Evolutionary conservation across 1,140 invertebrate species (phyloP), one percentile per base, ranked within the genome.

Genomic region (Zophobas atratus): DNA sequence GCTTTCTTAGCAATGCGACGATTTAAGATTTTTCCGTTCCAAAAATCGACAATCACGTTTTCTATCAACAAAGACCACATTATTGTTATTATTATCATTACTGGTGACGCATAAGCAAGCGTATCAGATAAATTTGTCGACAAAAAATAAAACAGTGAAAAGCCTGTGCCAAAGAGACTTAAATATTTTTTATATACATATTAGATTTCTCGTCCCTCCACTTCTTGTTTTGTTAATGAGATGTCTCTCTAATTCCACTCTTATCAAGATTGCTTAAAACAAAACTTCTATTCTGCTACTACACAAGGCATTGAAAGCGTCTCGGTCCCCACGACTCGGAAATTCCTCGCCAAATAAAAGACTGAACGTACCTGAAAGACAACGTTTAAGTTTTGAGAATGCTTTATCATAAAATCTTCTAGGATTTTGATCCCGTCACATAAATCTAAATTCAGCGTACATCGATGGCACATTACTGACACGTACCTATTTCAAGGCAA

Each of bases 201-300:
- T 20, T 20, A 20, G 20, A 20, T 20, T 20, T 20, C 20, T 20
- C 20, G 20, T 20, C 53, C 63, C 70, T 72, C 67, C 56, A 71
- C 70, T 77, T 57, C 39, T 72, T 71, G 76, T 77, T 71, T 77
- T 57, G 53, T 46, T 72, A 77, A 77, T 77, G 70, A 73, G 67
- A 77, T 77, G 60, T 73, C 70, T 70, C 53, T 51, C 55, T 73
- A 73, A 55, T 73, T 55, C 71, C 32, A 56, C 71, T 73, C 71
- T 56, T 48, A 72, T 51, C 70, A 5, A 72, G 70, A 72, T 72
- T 36, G 35, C 38, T 60, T 60, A 38, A 60, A 20, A 20, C 20
- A 20, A 20, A 60, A 60, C 3, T 60, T 34, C 57, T 60, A 20
- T 51, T 51, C 2, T 51, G n/a, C 49, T 51, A 20, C 49, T 51